Conservation (phyloP, 2,888 invertebrate species). For the Eupithecia vulgata region DNA sequence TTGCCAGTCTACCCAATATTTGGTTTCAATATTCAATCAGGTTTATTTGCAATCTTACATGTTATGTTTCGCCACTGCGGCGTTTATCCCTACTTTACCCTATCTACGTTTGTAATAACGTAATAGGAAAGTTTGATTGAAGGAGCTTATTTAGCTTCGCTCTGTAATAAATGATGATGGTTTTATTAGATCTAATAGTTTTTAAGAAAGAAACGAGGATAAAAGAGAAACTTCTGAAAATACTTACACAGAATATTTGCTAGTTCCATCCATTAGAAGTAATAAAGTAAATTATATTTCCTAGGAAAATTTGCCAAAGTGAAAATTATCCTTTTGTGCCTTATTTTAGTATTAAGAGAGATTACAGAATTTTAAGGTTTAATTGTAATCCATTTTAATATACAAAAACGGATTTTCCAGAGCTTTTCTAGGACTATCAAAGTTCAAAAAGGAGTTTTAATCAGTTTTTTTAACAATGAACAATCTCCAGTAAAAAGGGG, state of each 20-base stretch:
- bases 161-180: conserved; percentile 2
- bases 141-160: conserved; percentile 8
- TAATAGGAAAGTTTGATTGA: conserved; percentile 6
- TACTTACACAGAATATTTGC: background rate
- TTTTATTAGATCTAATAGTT: background rate
- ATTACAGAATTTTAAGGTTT: too few relatives aligned
- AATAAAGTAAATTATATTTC: background rate
- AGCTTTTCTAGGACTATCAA: too few relatives aligned
- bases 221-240: background rate
- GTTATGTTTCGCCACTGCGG: background rate
- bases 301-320: background rate
- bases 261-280: background rate
- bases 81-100: conserved; percentile 2
- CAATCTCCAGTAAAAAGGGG: too few relatives aligned
- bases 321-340: background rate
- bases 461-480: too few relatives aligned
- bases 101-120: background rate
- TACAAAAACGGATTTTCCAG: too few relatives aligned
- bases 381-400: too few relatives aligned
- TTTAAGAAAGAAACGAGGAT: background rate
- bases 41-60: background rate
- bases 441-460: too few relatives aligned
- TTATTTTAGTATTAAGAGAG: too few relatives aligned
- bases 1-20: background rate
- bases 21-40: background rate